Conservation (phyloP, 2,888 invertebrate genomes). For the Lepidochitona cinerea region DNA sequence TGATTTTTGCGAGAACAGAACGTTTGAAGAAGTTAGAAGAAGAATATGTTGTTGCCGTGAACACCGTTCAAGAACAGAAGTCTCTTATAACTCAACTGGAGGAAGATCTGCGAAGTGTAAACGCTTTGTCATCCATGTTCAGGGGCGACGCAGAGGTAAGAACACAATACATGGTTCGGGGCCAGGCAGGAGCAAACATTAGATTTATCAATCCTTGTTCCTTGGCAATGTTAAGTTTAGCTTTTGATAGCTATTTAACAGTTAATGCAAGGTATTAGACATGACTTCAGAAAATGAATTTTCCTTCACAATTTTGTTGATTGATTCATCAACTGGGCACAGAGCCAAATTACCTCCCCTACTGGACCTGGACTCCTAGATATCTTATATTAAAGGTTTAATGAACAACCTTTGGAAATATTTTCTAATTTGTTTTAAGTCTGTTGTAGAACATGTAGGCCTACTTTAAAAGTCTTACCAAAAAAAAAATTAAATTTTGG, state of each 20-base stretch:
- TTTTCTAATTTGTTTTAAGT: too few relatives aligned
- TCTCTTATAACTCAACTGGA: conserved; percentile 69
- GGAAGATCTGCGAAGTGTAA: conserved; percentile 70
- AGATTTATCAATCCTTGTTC: background rate
- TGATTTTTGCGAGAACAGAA: too few relatives aligned
- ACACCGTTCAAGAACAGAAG: conserved; percentile 67
- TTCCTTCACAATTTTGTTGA: too few relatives aligned
- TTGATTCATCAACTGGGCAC: too few relatives aligned
- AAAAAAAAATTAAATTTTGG: too few relatives aligned
- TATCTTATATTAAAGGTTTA: too few relatives aligned
- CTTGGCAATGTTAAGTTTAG: background rate
- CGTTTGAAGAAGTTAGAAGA: conserved; percentile 49
- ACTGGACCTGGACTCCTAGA: too few relatives aligned
- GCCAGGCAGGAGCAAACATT: background rate
- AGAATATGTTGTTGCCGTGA: conserved; percentile 60
- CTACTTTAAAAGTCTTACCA: too few relatives aligned
- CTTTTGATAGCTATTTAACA: background rate
- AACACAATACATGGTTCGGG: background rate
- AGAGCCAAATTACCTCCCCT: too few relatives aligned
- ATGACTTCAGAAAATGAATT: too few relatives aligned
- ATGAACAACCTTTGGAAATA: too few relatives aligned
- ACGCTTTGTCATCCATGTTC: conserved; percentile 70
- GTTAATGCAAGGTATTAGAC: background rate
- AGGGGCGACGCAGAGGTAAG: conserved; percentile 69
- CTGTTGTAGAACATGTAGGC: too few relatives aligned